These are phyloP conservation scores for Drosophila percnosoma DNA, from an alignment of 2,888 invertebrate species.

Conservation along the genomic window DNA sequence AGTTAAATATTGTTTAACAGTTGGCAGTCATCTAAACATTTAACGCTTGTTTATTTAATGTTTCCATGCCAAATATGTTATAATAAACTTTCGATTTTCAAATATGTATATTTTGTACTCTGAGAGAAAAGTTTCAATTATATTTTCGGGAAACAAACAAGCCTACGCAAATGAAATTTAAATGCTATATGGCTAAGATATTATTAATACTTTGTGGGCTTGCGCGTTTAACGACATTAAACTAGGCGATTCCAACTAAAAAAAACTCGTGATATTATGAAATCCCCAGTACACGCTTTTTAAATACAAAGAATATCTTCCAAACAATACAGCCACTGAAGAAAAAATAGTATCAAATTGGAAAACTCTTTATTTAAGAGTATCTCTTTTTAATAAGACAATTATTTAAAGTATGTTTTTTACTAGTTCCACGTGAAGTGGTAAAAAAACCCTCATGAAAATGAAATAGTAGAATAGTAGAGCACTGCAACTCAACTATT, in stretches of 20 bases:
- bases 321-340: background rate
- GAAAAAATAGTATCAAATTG: background rate
- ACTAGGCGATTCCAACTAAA: no score
- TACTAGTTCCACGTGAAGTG: rapidly evolving
- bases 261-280: background rate
- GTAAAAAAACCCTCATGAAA: background rate
- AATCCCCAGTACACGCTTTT: background rate
- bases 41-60: background rate
- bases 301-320: background rate
- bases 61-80: background rate
- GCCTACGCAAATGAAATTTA: background rate
- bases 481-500: background rate
- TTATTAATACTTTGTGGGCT: background rate
- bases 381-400: background rate
- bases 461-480: background rate
- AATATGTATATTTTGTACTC: background rate
- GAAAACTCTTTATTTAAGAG: background rate
- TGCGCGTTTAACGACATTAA: background rate
- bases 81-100: background rate
- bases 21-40: background rate
- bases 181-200: background rate
- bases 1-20: background rate
- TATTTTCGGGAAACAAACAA: background rate
- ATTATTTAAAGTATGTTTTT: background rate
- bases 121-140: no score